phyloP scores from a whole-genome alignment of 2,888 invertebrate species.

The Cyrtodaria siliqua region DNA sequence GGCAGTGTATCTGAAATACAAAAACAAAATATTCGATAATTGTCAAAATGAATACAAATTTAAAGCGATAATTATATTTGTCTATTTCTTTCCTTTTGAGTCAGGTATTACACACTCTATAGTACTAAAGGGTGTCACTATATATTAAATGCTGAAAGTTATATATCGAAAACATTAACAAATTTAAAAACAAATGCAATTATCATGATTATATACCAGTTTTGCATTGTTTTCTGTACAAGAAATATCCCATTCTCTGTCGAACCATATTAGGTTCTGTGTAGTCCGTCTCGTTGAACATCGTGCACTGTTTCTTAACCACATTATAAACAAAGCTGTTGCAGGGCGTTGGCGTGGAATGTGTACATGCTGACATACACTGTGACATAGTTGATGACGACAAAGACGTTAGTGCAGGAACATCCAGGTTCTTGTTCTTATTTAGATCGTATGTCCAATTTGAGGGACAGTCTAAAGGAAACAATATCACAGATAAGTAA shows the following conservation, averaged over 20 bases:
- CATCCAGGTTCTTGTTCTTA: slow-evolving; percentile 12
- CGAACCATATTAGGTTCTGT: slow-evolving; percentile 13
- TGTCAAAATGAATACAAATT: neutral
- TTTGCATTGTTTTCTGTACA: slow-evolving; percentile 40
- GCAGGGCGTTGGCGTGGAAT: slow-evolving; percentile 5
- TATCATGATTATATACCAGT: slow-evolving; percentile 20
- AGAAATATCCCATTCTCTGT: slow-evolving; percentile 22
- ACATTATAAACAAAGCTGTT: slow-evolving; percentile 35
- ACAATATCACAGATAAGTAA: neutral
- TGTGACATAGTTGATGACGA: neutral
- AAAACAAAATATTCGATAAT: neutral
- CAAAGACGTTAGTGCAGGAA: slow-evolving; percentile 1
- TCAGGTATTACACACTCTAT: too few relatives aligned
- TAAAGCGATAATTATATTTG: neutral
- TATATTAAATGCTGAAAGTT: too few relatives aligned
- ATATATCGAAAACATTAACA: too few relatives aligned
- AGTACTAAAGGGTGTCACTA: too few relatives aligned
- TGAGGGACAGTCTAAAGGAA: slow-evolving; percentile 19
- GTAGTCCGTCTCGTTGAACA: slow-evolving; percentile 30
- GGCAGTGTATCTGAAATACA: neutral
- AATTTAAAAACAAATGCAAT: too few relatives aligned
- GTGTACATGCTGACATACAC: slow-evolving; percentile 16
- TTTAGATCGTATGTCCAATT: slow-evolving; percentile 23
- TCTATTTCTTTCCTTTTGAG: too few relatives aligned
- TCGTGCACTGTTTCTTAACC: slow-evolving; percentile 24